Evolutionary conservation across 1,140 invertebrate genomes (phyloP).

Genomic region (Rhyacophila brunnea): DNA sequence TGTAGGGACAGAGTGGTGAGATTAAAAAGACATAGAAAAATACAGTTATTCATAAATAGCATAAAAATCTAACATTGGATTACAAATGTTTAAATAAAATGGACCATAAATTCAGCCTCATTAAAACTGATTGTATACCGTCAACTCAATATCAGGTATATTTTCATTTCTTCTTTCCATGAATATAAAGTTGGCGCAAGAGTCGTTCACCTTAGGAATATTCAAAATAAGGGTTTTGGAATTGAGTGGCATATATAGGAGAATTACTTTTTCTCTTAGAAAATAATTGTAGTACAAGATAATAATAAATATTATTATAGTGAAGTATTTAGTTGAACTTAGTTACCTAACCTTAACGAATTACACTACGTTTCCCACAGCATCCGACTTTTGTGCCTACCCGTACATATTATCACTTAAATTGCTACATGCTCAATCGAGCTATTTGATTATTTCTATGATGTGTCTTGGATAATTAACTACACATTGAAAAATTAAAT

Average conservation of each 20-base stretch:
- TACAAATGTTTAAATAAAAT: slow-evolving; percentile 32
- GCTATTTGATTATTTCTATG: slow-evolving; percentile 1
- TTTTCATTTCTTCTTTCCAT: slow-evolving; percentile 6
- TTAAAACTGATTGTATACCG: slow-evolving; percentile 34
- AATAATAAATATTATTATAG: background rate
- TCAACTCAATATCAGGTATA: slow-evolving; percentile 9
- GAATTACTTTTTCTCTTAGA: background rate
- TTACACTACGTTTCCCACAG: background rate
- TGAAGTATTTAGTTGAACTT: too few relatives aligned
- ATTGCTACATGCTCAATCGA: background rate
- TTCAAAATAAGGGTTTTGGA: too few relatives aligned
- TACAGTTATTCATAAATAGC: slow-evolving; percentile 30
- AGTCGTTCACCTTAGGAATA: slow-evolving; percentile 5
- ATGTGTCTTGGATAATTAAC: slow-evolving; percentile 9
- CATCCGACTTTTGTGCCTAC: slow-evolving; percentile 7
- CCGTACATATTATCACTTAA: background rate
- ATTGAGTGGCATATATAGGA: background rate
- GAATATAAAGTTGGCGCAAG: slow-evolving; percentile 15
- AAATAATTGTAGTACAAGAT: too few relatives aligned
- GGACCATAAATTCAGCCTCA: slow-evolving; percentile 33
- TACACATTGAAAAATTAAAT: slow-evolving; percentile 22
- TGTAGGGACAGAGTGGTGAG: slow-evolving; percentile 31
- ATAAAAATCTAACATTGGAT: slow-evolving; percentile 29
- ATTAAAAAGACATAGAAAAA: slow-evolving; percentile 35
- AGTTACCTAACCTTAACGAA: background rate